A percentile compares a stretch with the other conserved stretches of the same genome.
Conservation (phyloP, 2,797 vertebrate species). For the Sarcophilus harrisii region DNA sequence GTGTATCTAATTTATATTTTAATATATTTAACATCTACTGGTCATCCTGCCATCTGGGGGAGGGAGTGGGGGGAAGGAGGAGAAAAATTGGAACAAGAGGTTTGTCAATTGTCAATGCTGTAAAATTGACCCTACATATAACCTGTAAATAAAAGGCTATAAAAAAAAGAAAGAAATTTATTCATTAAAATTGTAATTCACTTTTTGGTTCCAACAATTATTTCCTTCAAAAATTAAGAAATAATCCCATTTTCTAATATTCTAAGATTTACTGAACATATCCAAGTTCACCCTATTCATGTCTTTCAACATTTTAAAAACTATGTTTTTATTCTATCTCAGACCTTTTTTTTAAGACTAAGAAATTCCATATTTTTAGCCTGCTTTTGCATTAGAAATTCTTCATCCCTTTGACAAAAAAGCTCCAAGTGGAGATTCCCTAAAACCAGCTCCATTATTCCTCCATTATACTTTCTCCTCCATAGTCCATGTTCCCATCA, state of each 20-base stretch:
- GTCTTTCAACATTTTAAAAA: neutral
- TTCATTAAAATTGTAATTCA: neutral
- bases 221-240: neutral
- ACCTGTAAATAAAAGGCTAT: too few species aligned
- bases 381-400: neutral
- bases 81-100: too few species aligned
- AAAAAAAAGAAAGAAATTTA: too few species aligned
- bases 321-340: neutral
- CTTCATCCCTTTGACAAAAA: neutral
- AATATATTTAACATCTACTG: too few species aligned
- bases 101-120: too few species aligned
- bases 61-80: too few species aligned
- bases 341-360: neutral
- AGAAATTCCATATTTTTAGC: neutral
- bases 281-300: neutral
- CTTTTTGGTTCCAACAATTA: neutral
- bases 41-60: too few species aligned
- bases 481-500: neutral
- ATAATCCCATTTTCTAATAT: neutral
- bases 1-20: too few species aligned
- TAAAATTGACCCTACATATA: too few species aligned
- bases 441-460: neutral
- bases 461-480: neutral
- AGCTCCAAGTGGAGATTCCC: neutral
- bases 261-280: neutral